Evolutionary conservation across 2,113 vertebrate species (phyloP).

Genomic region (Pachycephala philippinensis): DNA sequence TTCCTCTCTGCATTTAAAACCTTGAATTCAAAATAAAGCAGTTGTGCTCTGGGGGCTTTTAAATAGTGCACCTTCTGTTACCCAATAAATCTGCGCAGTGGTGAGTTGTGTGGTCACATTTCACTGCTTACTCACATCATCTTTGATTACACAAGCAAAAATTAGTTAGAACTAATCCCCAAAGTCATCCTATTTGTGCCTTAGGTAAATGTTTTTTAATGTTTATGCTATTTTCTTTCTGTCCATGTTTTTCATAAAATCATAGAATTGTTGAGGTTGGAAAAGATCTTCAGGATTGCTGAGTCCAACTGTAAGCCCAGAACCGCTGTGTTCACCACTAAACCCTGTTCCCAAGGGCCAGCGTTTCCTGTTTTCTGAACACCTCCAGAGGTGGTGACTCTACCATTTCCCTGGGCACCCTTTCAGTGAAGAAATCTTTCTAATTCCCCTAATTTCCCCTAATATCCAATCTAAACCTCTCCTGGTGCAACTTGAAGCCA

Average conservation of each 20-base stretch:
- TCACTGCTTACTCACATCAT: background rate
- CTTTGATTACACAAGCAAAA: background rate
- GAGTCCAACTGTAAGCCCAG: background rate
- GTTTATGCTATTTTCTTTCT: background rate
- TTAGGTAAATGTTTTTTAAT: background rate
- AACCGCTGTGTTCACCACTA: background rate
- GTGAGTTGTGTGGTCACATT: background rate
- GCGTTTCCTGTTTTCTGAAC: background rate
- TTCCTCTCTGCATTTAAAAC: background rate
- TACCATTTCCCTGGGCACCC: background rate
- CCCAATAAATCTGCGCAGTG: background rate
- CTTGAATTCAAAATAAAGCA: background rate
- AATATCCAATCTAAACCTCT: background rate
- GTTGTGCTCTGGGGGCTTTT: background rate
- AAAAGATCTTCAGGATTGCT: background rate
- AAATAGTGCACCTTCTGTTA: background rate
- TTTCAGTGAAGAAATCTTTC: background rate
- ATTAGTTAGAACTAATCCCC: background rate
- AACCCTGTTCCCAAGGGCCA: background rate
- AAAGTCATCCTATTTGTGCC: background rate
- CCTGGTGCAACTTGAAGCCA: background rate
- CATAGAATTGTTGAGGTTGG: background rate
- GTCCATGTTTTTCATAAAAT: background rate
- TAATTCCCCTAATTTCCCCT: too few relatives aligned
- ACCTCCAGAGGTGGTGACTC: background rate